Evolutionary conservation across 2,113 vertebrate species (phyloP).

Genomic region (Melanocharis versteri): DNA sequence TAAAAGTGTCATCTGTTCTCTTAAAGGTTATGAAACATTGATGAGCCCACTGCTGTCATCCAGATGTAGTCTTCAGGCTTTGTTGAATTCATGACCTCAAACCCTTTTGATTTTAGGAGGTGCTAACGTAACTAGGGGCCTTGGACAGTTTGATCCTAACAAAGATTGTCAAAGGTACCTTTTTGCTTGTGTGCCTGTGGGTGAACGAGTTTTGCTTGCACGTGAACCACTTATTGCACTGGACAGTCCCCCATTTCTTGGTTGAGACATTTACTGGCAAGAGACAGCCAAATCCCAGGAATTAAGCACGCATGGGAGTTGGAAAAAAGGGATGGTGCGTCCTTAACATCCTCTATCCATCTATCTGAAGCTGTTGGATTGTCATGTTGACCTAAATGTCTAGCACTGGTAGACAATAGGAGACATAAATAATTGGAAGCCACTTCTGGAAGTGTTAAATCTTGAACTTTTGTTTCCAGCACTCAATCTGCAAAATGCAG

Average conservation of each 20-base stretch:
- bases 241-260: background rate
- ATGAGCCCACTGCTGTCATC: background rate
- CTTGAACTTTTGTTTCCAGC: background rate
- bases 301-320: background rate
- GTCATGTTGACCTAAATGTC: accelerated
- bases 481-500: background rate
- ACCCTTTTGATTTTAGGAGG: background rate
- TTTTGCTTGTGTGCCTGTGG: background rate
- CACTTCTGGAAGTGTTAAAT: background rate
- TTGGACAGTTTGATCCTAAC: background rate
- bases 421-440: background rate
- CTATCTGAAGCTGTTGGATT: background rate
- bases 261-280: background rate
- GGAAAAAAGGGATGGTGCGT: background rate
- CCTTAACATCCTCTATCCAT: background rate
- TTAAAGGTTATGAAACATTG: background rate
- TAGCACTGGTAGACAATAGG: background rate
- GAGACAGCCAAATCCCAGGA: background rate
- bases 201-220: background rate
- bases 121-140: background rate
- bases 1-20: background rate
- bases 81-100: background rate
- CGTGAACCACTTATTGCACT: background rate
- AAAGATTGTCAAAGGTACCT: background rate
- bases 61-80: background rate